phyloP scores from a whole-genome alignment of 1,140 invertebrate genomes.

The Ceratina calcarata region DNA sequence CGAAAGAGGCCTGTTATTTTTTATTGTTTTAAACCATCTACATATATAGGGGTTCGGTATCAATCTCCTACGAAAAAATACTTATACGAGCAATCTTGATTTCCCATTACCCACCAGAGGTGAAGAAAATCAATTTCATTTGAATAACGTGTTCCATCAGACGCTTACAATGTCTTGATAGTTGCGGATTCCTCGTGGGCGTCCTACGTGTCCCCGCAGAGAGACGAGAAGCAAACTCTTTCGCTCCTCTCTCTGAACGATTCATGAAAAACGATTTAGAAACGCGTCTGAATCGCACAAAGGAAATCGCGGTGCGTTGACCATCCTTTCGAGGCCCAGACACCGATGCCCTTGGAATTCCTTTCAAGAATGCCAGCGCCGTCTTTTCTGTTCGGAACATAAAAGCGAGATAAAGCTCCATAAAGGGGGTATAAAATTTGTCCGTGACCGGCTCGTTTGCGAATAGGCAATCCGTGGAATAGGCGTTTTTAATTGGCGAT shows the following conservation, averaged over 20 bases:
- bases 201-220: constrained; percentile 17
- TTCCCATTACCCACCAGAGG: too few relatives aligned
- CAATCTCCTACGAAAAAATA: not conserved
- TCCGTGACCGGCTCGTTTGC: not conserved
- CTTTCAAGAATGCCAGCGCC: constrained; percentile 50
- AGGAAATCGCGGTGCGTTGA: constrained; percentile 60
- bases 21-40: too few relatives aligned
- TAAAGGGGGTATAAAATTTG: constrained; percentile 46
- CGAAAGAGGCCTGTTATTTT: too few relatives aligned
- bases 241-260: constrained; percentile 1
- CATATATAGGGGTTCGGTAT: too few relatives aligned
- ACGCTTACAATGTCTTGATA: not conserved
- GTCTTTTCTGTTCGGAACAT: constrained; percentile 33
- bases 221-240: not conserved
- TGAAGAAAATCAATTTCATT: not conserved
- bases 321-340: constrained; percentile 59
- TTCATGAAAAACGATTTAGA: constrained; percentile 56
- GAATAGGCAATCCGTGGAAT: constrained; percentile 24
- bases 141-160: not conserved
- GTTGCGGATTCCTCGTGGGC: constrained; percentile 42
- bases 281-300: constrained; percentile 56
- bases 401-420: constrained; percentile 58
- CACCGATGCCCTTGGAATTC: constrained; percentile 60
- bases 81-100: not conserved
- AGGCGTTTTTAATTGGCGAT: constrained; percentile 42